phyloP scores from a whole-genome alignment of 2,888 invertebrate species.

The Hyposoter didymator region DNA sequence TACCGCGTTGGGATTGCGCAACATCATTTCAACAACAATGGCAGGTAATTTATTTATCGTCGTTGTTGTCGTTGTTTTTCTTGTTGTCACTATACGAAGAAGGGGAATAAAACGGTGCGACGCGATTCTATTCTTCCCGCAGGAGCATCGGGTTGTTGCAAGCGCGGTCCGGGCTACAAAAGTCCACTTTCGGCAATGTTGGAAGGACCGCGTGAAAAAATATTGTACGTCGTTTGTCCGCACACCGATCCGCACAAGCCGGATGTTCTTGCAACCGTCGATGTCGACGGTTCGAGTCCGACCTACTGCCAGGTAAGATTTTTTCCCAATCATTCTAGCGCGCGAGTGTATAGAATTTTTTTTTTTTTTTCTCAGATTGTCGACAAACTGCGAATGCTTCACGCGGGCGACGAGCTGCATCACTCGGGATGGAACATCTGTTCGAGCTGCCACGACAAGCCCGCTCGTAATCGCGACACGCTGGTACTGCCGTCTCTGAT shows the following conservation, averaged over 20 bases:
- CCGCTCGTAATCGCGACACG: slow-evolving; percentile 87
- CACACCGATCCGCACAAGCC: slow-evolving; percentile 91
- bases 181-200: slow-evolving; percentile 93
- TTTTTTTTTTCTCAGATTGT: too few species aligned
- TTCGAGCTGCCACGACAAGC: slow-evolving; percentile 92
- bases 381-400: slow-evolving; percentile 92
- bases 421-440: slow-evolving; percentile 99
- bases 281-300: slow-evolving; percentile 94
- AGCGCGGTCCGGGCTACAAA: slow-evolving; percentile 90
- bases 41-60: not conserved
- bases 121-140: not conserved
- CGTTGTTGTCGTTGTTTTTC: not conserved
- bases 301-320: slow-evolving; percentile 91
- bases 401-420: slow-evolving; percentile 94
- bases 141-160: slow-evolving; percentile 12
- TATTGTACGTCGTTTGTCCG: slow-evolving; percentile 96
- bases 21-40: not conserved
- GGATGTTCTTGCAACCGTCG: slow-evolving; percentile 96
- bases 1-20: too few species aligned
- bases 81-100: too few species aligned
- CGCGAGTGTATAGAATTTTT: too few species aligned
- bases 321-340: too few species aligned
- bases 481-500: slow-evolving; percentile 93
- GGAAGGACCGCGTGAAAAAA: slow-evolving; percentile 92
- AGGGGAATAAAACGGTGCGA: too few species aligned